Evolutionary conservation across 2,888 invertebrate genomes (phyloP).

Genomic region (Mayetiola destructor): DNA sequence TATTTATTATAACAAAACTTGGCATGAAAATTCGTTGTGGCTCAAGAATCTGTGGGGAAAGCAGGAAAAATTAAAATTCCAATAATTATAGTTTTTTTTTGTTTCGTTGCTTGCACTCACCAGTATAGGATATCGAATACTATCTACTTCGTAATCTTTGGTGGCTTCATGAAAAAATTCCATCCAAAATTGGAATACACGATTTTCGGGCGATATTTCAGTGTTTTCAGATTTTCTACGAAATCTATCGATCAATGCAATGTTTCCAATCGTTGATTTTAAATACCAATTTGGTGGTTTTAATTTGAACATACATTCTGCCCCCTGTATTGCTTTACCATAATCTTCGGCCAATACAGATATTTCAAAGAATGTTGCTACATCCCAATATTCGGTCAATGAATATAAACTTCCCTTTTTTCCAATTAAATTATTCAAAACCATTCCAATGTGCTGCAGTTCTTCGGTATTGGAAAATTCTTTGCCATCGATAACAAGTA

Average conservation of each 20-base stretch:
- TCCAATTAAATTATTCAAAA: constrained; percentile 91
- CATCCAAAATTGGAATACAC: constrained; percentile 94
- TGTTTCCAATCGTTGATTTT: constrained; percentile 94
- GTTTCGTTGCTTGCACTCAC: constrained; percentile 21
- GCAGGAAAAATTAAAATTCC: background rate
- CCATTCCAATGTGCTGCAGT: constrained; percentile 81
- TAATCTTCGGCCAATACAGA: constrained; percentile 95
- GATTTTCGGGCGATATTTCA: constrained; percentile 60
- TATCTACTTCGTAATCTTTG: constrained; percentile 60
- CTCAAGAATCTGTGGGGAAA: constrained; percentile 53
- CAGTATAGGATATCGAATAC: constrained; percentile 67
- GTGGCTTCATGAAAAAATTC: constrained; percentile 95
- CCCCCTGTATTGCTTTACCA: constrained; percentile 90
- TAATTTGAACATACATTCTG: constrained; percentile 82
- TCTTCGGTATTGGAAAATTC: constrained; percentile 86
- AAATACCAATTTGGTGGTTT: constrained; percentile 90
- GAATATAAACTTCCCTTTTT: constrained; percentile 90
- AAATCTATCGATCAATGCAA: constrained; percentile 82
- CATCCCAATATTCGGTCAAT: constrained; percentile 96
- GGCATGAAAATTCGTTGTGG: constrained; percentile 88
- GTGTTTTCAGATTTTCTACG: constrained; percentile 63
- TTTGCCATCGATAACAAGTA: constrained; percentile 91
- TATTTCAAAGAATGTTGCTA: constrained; percentile 96
- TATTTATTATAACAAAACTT: constrained; percentile 88
- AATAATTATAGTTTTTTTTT: background rate